Evolutionary conservation across 2,888 invertebrate species (phyloP).

Genomic region (Chymomyza procnemis): DNA sequence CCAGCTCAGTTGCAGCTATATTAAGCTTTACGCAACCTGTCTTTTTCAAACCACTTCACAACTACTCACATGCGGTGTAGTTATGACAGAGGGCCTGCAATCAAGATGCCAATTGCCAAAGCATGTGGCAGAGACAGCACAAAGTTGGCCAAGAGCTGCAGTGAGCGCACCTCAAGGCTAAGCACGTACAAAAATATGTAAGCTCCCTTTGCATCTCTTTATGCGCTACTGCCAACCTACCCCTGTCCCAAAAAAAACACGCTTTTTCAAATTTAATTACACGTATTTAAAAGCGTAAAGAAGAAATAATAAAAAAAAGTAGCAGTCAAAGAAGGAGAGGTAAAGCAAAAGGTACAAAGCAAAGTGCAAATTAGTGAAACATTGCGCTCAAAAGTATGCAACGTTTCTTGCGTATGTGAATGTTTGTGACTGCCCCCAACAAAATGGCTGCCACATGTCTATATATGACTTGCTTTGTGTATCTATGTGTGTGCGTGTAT

Average conservation of each 20-base stretch:
- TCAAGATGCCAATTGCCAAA: neutral
- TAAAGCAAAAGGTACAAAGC: constrained; percentile 44
- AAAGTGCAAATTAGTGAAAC: constrained; percentile 72
- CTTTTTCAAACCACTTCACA: too few relatives aligned
- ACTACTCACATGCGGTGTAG: too few relatives aligned
- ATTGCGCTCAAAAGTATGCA: constrained; percentile 59
- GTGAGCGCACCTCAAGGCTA: constrained; percentile 44
- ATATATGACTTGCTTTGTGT: constrained; percentile 3
- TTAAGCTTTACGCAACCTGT: too few relatives aligned
- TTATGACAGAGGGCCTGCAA: neutral
- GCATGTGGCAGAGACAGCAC: neutral
- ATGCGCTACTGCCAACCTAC: constrained; percentile 11
- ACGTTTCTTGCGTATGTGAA: constrained; percentile 32
- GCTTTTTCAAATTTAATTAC: constrained; percentile 69
- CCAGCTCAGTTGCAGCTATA: too few relatives aligned
- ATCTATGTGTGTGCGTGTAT: constrained; percentile 17
- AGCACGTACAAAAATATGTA: constrained; percentile 38
- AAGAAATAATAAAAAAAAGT: constrained; percentile 35
- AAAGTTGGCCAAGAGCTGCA: constrained; percentile 4
- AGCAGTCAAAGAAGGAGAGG: constrained; percentile 12
- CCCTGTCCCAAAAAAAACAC: too few relatives aligned
- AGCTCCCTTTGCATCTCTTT: constrained; percentile 5
- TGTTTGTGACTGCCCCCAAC: neutral
- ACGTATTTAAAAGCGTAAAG: constrained; percentile 64
- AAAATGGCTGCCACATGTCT: neutral